Evolutionary conservation across 2,888 invertebrate genomes (phyloP), one percentile per base, ranked within the genome.

Genomic region (Melieria picta): DNA sequence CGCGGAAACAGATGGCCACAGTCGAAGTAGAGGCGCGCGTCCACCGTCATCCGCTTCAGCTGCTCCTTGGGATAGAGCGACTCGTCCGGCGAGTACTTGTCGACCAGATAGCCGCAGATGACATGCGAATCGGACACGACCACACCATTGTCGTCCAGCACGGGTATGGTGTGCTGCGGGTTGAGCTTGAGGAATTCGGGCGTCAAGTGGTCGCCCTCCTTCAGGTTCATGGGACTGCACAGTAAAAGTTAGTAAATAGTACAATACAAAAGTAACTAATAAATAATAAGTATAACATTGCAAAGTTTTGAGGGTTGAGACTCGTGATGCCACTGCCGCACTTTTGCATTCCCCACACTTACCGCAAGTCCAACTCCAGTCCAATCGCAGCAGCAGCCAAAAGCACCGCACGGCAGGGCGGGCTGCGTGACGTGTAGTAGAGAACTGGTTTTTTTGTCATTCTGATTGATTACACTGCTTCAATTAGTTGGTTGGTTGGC

Each of bases 381-480:
- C 90, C 91, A 45, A 93, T 76, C 57, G 90, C 90, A 74, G 90
- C 91, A 7, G 92, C 92, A 0, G 90, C 88, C 70, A 93, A 83
- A 46, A 90, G 86, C 9, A 91, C 92, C 0, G 90, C 85, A 6
- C 92, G 88, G 84, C 91, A 91, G 7, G 93, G 92, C 1, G 90
- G 88, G 78, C 92, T 92, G 80, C 90, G 90, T 11, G 89, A 88
- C 45, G 89, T 79, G 81, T 91, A 90, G 85, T 93, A 93, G 63
- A 92, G 86, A 79, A 85, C 78, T 47, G 86, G 86, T 78, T 86
- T 85, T 9, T 64, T 68, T 47, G 81, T 70, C 84, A 84, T 84
- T 45, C 66, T 72, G 30, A 10, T 11, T 30, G 3, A 45, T 13
- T 56, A 30, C n/a, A n/a, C n/a, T 55, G 6, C 43, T n/a, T 62